A percentile compares a stretch with the other conserved stretches of the same genome.
Conservation (phyloP, 2,888 invertebrate species). For the Scaptomyza reducta region DNA sequence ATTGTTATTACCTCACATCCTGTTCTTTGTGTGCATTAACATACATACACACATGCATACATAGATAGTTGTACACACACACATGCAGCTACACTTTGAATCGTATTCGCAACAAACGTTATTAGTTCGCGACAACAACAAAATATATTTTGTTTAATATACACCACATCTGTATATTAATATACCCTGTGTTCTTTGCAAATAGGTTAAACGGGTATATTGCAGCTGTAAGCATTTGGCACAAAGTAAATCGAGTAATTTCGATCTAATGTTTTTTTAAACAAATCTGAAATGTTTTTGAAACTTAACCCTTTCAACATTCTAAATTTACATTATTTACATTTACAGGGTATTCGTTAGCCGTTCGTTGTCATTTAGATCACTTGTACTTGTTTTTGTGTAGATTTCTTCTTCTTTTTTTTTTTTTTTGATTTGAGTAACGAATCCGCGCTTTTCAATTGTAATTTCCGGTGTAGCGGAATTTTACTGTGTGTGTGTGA, state of each 20-base stretch:
- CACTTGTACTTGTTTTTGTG: conserved; percentile 34
- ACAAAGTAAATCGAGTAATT: background rate
- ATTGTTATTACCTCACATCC: conserved; percentile 58
- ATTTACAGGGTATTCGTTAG: conserved; percentile 1
- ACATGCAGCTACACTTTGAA: background rate
- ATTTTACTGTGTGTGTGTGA: conserved; percentile 66
- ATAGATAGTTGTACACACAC: no score
- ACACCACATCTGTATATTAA: conserved; percentile 17
- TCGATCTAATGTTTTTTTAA: background rate
- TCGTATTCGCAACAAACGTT: conserved; percentile 15
- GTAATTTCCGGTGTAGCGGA: conserved; percentile 78
- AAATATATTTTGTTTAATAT: conserved; percentile 11
- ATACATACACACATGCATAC: background rate
- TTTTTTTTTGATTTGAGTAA: conserved; percentile 42
- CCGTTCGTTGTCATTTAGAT: background rate
- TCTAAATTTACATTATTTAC: background rate
- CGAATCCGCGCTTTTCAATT: conserved; percentile 76
- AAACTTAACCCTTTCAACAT: background rate
- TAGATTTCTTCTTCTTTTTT: conserved; percentile 35
- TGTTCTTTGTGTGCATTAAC: conserved; percentile 53
- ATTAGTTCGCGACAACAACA: conserved; percentile 7
- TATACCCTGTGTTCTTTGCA: conserved; percentile 3
- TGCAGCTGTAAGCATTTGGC: background rate
- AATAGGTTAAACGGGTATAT: conserved; percentile 1
- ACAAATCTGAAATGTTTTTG: background rate